Evolutionary conservation across 2,797 vertebrate species (phyloP).

Genomic region (Acanthornis magna): DNA sequence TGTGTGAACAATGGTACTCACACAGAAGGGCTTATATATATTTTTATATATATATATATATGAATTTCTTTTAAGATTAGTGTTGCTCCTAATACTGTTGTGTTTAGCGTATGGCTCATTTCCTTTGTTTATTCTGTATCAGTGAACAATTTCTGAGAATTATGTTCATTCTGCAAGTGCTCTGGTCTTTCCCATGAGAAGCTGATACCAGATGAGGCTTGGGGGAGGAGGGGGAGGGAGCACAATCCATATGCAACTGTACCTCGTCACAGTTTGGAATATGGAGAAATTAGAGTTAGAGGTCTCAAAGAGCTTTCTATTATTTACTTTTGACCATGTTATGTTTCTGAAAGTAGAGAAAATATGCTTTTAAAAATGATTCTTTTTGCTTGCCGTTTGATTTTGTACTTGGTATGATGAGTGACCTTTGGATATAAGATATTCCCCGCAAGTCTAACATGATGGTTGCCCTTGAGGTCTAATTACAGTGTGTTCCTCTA

Average conservation of each 20-base stretch:
- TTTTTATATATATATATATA: rapidly evolving
- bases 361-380: background rate
- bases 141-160: background rate
- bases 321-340: background rate
- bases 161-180: background rate
- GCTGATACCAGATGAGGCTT: background rate
- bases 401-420: constrained; percentile 2
- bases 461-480: constrained; percentile 56
- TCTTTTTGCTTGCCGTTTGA: background rate
- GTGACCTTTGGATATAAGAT: constrained; percentile 53
- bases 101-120: background rate
- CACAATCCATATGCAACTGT: background rate
- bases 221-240: background rate
- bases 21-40: rapidly evolving
- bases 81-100: background rate
- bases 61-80: background rate
- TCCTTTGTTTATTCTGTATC: background rate
- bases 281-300: background rate
- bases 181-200: background rate
- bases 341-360: background rate
- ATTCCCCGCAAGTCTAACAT: constrained; percentile 9
- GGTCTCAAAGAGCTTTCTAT: background rate
- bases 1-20: background rate
- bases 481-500: constrained; percentile 46
- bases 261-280: background rate